phyloP scores from a whole-genome alignment of 2,113 vertebrate genomes.

The Siphamia tubifer region DNA sequence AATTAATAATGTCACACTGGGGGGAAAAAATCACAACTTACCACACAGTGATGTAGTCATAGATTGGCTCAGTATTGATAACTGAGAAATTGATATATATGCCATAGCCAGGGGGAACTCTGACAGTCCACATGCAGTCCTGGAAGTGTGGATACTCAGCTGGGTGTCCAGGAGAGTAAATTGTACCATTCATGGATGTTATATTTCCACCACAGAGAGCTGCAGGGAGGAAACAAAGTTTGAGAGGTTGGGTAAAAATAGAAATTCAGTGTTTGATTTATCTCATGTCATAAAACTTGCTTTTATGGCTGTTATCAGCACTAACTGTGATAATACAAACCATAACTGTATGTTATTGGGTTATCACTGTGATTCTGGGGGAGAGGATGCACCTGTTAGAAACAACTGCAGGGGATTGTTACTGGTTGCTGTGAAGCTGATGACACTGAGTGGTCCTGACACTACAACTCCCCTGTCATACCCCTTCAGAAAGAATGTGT shows the following conservation, averaged over 20 bases:
- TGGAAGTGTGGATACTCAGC: conserved; percentile 98
- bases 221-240: conserved; percentile 47
- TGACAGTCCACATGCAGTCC: conserved; percentile 95
- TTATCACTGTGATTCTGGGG: conserved; percentile 11
- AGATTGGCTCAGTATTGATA: conserved; percentile 96
- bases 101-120: conserved; percentile 92
- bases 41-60: conserved; percentile 98
- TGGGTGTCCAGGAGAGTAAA: conserved; percentile 96
- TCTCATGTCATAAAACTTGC: conserved; percentile 28
- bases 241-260: conserved; percentile 39
- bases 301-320: conserved; percentile 19
- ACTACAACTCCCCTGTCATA: conserved; percentile 23
- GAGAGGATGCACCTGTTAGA: conserved; percentile 11
- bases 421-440: conserved; percentile 25
- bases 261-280: conserved; percentile 28
- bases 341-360: conserved; percentile 37
- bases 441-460: conserved; percentile 36
- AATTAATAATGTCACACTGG: neutral
- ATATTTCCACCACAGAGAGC: conserved; percentile 97
- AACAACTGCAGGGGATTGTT: conserved; percentile 14
- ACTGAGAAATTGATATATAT: conserved; percentile 96
- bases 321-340: conserved; percentile 48
- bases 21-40: conserved; percentile 70
- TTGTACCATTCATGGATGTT: conserved; percentile 94
- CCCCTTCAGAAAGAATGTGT: conserved; percentile 16